Evolutionary conservation across 2,888 invertebrate species (phyloP), one percentile per base, ranked within the genome.

Genomic region (Esperia sulphurella): DNA sequence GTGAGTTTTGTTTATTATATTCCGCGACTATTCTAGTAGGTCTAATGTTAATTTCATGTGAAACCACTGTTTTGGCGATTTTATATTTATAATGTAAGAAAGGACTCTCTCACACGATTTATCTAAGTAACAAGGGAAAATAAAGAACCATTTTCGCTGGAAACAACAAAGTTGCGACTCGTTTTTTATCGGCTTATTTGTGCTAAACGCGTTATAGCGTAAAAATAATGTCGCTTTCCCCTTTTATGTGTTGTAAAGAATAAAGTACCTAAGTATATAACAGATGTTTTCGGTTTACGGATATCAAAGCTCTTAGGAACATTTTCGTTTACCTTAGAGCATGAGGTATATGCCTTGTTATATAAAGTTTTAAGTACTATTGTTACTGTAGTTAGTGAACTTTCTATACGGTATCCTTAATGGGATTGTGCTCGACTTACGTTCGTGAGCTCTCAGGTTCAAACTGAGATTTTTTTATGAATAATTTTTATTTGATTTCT

Each of bases 131-230:
- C 62, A 65, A 63, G 57, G 58, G 54, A 61, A 61, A 71, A 72
- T 66, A 76, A 72, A 73, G 58, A 59, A 70, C 57, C 59, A 61
- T 71, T 73, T 66, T 64, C 58, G 57, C 58, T 55, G 54, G 57
- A 61, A 71, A 71, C 67, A 70, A 69, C 59, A 57, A 71, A 74
- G 63, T 72, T 62, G 62, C 49, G 64, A 53, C 14, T 52, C 71
- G 66, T 77, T 76, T 74, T 68, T 74, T 75, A 76, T 71, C 68
- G 63, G 70, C 66, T 77, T 74, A 75, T 74, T 73, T 74, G 66
- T 68, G 65, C 65, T 73, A 70, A 74, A 71, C 65, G 71, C 65
- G 65, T 68, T 69, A 71, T 65, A 58, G 59, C 61, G 62, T 57
- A 58, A 63, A 65, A 71, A 72, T 70, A 71, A 70, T 66, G 65